Evolutionary conservation across 2,113 vertebrate species (phyloP).

Genomic region (Hippocampus comes): DNA sequence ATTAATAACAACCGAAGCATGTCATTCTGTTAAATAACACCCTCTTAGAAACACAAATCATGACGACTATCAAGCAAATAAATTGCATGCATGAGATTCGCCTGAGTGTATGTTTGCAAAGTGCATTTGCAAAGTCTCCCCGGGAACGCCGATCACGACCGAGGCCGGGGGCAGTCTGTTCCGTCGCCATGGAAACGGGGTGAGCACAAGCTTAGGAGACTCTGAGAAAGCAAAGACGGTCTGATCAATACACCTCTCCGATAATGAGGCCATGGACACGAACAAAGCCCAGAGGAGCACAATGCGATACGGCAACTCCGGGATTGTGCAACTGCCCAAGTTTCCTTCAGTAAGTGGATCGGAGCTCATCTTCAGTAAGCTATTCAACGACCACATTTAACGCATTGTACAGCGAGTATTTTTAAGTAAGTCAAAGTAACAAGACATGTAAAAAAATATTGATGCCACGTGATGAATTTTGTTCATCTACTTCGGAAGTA

Average conservation of each 20-base stretch:
- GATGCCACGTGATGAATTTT: no score
- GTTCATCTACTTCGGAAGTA: no score
- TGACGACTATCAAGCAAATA: not conserved
- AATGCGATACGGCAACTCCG: slow-evolving; percentile 7
- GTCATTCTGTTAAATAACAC: not conserved
- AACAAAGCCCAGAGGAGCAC: slow-evolving; percentile 18
- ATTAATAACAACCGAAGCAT: no score
- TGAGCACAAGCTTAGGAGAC: slow-evolving; percentile 38
- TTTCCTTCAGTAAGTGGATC: slow-evolving; percentile 32
- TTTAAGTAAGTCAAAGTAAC: not conserved
- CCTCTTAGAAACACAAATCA: not conserved
- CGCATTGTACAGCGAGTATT: not conserved
- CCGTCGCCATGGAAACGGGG: slow-evolving; percentile 69
- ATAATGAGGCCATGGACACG: slow-evolving; percentile 42
- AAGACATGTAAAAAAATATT: not conserved
- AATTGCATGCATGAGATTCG: slow-evolving; percentile 10
- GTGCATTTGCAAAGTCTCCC: slow-evolving; percentile 23
- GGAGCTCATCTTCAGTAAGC: slow-evolving; percentile 20
- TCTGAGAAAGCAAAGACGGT: slow-evolving; percentile 62
- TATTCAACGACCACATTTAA: no score
- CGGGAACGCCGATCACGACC: slow-evolving; percentile 63
- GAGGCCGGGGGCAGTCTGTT: slow-evolving; percentile 56
- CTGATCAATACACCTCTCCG: slow-evolving; percentile 67
- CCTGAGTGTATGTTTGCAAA: slow-evolving; percentile 15
- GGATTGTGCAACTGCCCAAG: slow-evolving; percentile 14